Conservation (phyloP, 2,797 vertebrate genomes). For the Otus scops region DNA sequence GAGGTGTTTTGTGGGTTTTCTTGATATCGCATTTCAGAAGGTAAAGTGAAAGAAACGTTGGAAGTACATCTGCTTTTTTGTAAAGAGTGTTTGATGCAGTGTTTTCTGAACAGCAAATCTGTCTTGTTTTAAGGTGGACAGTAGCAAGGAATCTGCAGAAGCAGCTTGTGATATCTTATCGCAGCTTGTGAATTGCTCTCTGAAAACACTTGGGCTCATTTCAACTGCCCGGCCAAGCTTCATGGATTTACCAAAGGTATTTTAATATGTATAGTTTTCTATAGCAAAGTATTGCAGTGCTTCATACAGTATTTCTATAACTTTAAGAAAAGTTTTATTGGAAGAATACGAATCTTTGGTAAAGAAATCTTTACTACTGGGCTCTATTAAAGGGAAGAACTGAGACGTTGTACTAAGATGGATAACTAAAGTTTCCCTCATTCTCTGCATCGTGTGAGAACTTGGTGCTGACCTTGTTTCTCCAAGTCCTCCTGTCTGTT, state of each 20-base stretch:
- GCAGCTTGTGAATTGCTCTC: conserved; percentile 96
- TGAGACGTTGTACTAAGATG: background rate
- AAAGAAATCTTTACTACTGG: background rate
- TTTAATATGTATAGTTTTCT: background rate
- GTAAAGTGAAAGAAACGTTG: background rate
- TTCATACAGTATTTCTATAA: background rate
- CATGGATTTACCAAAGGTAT: conserved; percentile 98
- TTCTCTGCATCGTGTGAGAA: background rate
- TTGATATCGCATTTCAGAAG: background rate
- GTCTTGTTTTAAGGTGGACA: conserved; percentile 88
- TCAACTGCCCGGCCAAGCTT: conserved; percentile 97
- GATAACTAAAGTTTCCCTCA: background rate
- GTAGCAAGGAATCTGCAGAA: conserved; percentile 96
- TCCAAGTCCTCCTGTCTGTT: background rate
- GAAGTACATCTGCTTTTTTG: background rate
- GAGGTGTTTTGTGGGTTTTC: accelerated
- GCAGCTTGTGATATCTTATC: conserved; percentile 97
- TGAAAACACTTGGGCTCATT: conserved; percentile 97
- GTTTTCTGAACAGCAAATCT: background rate
- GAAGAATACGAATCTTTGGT: background rate
- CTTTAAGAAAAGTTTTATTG: background rate
- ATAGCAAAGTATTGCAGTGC: background rate
- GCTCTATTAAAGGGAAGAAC: background rate
- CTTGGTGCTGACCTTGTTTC: background rate
- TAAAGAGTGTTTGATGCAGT: background rate